Evolutionary conservation across 2,888 invertebrate genomes (phyloP), one percentile per base, ranked within the genome.

Genomic region (Pimpla rufipes): DNA sequence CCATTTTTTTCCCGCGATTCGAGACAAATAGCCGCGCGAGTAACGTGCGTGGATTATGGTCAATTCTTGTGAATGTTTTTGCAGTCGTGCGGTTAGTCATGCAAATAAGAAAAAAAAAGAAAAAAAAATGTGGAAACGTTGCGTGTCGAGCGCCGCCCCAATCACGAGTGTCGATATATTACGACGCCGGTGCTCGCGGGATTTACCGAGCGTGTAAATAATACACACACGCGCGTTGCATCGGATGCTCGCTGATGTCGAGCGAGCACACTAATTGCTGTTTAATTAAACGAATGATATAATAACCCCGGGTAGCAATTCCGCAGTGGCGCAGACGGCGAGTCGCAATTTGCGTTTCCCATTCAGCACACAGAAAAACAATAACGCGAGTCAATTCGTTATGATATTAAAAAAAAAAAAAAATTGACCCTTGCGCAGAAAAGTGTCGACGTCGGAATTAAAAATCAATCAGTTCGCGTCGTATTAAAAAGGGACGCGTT

Each of bases 201-300:
- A 21, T 68, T 50, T 50, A 52, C 11, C 50, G 35, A 35, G 52
- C 11, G 59, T 47, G 50, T 71, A 35, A 79, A 79, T 79, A 75
- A 82, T 79, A 55, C 45, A 10, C 42, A 18, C 3, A 2, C 29
- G 29, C 29, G 29, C 23, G 35, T 59, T 55, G 71, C 66, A 66
- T 79, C 71, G 76, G 62, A 70, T 45, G 67, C 45, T 42, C 64
- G 70, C 23, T 47, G 62, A 75, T 71, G 50, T 75, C 50, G 71
- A 74, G 55, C 59, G 57, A 64, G 75, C 52, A 66, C 42, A 59
- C 37, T 68, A 75, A 73, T 79, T 67, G 76, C 66, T 50, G 52
- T 13, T 66, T 71, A 66, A 76, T 79, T 76, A 66, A 71, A 66
- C 68, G 57, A 70, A 75, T 66, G 40, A n/a, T 59, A 71, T 67